Conservation (phyloP, 2,888 invertebrate genomes). For the Drosophila paramelanica region DNA sequence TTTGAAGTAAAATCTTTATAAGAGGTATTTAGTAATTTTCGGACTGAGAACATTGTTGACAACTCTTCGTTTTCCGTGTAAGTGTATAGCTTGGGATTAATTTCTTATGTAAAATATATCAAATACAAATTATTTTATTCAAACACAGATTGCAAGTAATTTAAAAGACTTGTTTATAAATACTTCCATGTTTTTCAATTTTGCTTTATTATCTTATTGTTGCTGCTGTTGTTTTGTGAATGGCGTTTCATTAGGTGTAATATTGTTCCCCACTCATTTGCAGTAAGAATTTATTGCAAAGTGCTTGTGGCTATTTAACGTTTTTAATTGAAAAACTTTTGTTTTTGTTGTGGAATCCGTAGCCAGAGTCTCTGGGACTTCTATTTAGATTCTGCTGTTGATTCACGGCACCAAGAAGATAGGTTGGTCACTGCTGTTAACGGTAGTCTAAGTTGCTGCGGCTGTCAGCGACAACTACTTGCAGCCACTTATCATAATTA, state of each 20-base stretch:
- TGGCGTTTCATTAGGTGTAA: slow-evolving; percentile 58
- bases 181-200: slow-evolving; percentile 32
- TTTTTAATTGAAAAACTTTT: slow-evolving; percentile 74
- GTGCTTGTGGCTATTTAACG: slow-evolving; percentile 72
- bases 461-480: slow-evolving; percentile 65
- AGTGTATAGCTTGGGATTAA: too few species aligned
- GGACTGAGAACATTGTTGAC: too few species aligned
- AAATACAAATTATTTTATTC: not conserved
- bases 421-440: slow-evolving; percentile 40
- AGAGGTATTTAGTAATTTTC: too few species aligned
- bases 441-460: slow-evolving; percentile 39
- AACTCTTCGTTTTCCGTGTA: too few species aligned
- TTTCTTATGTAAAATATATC: too few species aligned
- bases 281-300: slow-evolving; percentile 66
- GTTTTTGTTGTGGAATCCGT: slow-evolving; percentile 59
- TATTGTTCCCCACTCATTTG: slow-evolving; percentile 58
- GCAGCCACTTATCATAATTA: slow-evolving; percentile 74
- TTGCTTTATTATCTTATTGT: slow-evolving; percentile 31
- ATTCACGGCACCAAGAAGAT: slow-evolving; percentile 20
- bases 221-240: slow-evolving; percentile 28
- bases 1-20: too few species aligned
- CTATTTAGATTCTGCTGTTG: slow-evolving; percentile 20
- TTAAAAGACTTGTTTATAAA: slow-evolving; percentile 12
- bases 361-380: slow-evolving; percentile 17
- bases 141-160: slow-evolving; percentile 11